Percentiles rank a stretch among this genome's conserved stretches.
Evolutionary conservation across 1,140 invertebrate species (phyloP).

Genomic region (Drosophila parvula): DNA sequence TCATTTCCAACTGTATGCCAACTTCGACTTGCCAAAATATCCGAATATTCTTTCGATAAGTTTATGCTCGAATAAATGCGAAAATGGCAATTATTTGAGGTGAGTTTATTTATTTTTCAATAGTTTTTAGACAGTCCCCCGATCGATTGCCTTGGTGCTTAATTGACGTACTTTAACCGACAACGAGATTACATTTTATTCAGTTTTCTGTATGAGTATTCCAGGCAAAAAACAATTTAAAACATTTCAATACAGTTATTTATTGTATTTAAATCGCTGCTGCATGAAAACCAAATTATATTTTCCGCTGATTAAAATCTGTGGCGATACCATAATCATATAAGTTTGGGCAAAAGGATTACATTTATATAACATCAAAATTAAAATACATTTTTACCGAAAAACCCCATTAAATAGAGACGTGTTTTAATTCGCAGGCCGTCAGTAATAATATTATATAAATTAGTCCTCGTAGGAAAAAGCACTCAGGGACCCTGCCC

Average conservation of each 20-base stretch:
- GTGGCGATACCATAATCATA: not conserved
- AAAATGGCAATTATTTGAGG: slow-evolving; percentile 50
- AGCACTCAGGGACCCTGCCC: slow-evolving; percentile 8
- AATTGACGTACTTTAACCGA: slow-evolving; percentile 16
- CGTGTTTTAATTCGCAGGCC: slow-evolving; percentile 25
- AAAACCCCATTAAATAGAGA: slow-evolving; percentile 13
- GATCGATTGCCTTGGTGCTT: slow-evolving; percentile 10
- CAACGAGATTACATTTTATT: slow-evolving; percentile 17
- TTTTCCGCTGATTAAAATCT: not conserved
- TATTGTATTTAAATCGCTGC: not conserved
- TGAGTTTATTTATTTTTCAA: slow-evolving; percentile 18
- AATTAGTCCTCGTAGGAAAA: slow-evolving; percentile 28
- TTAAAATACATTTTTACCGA: not conserved
- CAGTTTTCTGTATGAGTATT: slow-evolving; percentile 8
- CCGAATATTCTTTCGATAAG: slow-evolving; percentile 14
- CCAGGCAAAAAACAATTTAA: not conserved
- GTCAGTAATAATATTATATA: slow-evolving; percentile 28
- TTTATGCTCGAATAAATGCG: slow-evolving; percentile 63
- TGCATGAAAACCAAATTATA: not conserved
- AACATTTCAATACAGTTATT: not conserved
- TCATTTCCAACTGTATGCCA: not conserved
- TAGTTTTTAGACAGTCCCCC: slow-evolving; percentile 1
- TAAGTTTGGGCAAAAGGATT: slow-evolving; percentile 6
- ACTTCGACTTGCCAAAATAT: slow-evolving; percentile 11
- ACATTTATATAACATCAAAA: not conserved